Conservation (phyloP, 2,888 invertebrate genomes). For the Lysandra coridon region DNA sequence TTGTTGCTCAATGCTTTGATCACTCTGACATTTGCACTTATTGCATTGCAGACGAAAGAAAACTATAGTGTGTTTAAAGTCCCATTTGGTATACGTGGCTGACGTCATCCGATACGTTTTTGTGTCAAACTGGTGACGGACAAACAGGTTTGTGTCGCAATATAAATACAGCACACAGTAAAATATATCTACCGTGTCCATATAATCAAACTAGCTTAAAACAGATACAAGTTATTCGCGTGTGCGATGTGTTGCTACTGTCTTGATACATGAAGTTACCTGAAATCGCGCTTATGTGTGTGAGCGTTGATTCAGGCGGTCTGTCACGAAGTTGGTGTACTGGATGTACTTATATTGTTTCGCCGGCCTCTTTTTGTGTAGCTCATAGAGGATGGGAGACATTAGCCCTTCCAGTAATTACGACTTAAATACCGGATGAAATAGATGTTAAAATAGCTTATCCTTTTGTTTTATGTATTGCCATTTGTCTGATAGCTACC, state of each 20-base stretch:
- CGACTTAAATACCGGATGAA: slow-evolving; percentile 9
- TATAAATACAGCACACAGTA: neutral
- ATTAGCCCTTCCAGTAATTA: slow-evolving; percentile 12
- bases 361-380: neutral
- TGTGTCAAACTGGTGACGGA: neutral
- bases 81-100: neutral
- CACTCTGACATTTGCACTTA: too few species aligned
- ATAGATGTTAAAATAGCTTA: neutral
- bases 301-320: neutral
- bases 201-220: neutral
- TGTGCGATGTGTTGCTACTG: neutral
- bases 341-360: neutral
- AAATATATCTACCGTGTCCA: neutral
- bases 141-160: neutral
- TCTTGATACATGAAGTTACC: neutral
- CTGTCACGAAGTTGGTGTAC: neutral
- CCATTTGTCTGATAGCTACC: neutral
- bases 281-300: neutral
- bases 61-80: too few species aligned
- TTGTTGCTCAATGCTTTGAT: too few species aligned
- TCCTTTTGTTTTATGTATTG: neutral
- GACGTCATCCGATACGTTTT: neutral
- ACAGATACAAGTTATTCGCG: neutral
- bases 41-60: too few species aligned
- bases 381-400: neutral